phyloP scores from a whole-genome alignment of 2,113 vertebrate genomes.

The Otolemur garnettii region DNA sequence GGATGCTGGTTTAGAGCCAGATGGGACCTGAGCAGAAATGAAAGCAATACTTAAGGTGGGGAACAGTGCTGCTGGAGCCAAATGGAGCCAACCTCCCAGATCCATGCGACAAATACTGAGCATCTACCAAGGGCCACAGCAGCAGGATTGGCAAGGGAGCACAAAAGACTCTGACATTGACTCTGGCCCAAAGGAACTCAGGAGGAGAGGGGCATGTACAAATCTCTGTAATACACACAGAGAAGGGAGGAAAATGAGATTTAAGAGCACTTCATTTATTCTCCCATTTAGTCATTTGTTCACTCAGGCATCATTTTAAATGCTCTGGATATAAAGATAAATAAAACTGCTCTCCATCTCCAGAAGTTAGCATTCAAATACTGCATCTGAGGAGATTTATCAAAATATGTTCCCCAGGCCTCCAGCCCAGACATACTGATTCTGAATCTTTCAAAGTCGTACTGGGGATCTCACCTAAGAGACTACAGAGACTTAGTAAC shows the following conservation, averaged over 20 bases:
- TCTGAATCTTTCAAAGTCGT: background rate
- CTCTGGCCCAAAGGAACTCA: background rate
- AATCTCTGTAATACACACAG: background rate
- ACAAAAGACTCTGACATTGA: background rate
- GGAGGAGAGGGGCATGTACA: background rate
- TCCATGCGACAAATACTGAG: background rate
- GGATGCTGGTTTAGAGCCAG: background rate
- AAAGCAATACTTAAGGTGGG: background rate
- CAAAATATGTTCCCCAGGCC: background rate
- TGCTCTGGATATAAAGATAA: background rate
- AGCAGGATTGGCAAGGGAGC: background rate
- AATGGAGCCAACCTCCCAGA: background rate
- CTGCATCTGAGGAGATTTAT: background rate
- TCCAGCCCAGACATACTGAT: background rate
- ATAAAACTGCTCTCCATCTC: background rate
- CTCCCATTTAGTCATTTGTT: background rate
- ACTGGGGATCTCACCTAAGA: too few relatives aligned
- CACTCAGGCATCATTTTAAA: background rate
- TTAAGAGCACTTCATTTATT: background rate
- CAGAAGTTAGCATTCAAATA: constrained; percentile 13
- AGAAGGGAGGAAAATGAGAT: background rate
- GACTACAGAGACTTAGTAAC: too few relatives aligned
- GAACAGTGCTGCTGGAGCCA: background rate
- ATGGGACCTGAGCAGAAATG: background rate
- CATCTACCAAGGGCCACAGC: background rate